phyloP scores from a whole-genome alignment of 2,113 vertebrate genomes.

The Alectura lathami region DNA sequence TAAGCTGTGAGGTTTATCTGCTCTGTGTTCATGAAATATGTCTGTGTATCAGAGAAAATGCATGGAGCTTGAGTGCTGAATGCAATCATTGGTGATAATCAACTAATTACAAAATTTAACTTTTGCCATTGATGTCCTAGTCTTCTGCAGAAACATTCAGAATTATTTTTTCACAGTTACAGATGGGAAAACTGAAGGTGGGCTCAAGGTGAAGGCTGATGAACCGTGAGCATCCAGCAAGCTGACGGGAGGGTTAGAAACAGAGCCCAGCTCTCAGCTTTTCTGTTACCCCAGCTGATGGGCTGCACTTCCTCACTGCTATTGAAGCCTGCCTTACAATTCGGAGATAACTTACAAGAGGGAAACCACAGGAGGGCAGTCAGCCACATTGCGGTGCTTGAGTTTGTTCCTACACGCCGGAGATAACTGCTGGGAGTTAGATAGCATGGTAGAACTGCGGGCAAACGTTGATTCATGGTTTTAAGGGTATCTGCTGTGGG shows the following conservation, averaged over 20 bases:
- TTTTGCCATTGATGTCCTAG: background rate
- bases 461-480: slow-evolving; percentile 60
- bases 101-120: background rate
- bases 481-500: slow-evolving; percentile 6
- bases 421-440: slow-evolving; percentile 19
- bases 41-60: background rate
- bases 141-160: background rate
- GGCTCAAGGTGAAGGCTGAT: rapidly evolving
- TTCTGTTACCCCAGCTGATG: background rate
- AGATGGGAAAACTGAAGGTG: background rate
- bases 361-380: slow-evolving; percentile 31
- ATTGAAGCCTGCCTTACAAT: background rate
- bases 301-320: background rate
- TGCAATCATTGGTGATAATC: background rate
- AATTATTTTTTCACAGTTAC: background rate
- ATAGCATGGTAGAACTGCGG: slow-evolving; percentile 7
- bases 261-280: too few species aligned
- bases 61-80: background rate
- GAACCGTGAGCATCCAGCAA: background rate
- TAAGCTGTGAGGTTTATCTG: background rate
- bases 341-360: slow-evolving; percentile 7
- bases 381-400: slow-evolving; percentile 4
- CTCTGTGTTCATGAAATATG: background rate
- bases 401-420: slow-evolving; percentile 25
- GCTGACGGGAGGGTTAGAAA: background rate